phyloP scores from a whole-genome alignment of 1,140 invertebrate genomes.

The Eriocheir sinensis region DNA sequence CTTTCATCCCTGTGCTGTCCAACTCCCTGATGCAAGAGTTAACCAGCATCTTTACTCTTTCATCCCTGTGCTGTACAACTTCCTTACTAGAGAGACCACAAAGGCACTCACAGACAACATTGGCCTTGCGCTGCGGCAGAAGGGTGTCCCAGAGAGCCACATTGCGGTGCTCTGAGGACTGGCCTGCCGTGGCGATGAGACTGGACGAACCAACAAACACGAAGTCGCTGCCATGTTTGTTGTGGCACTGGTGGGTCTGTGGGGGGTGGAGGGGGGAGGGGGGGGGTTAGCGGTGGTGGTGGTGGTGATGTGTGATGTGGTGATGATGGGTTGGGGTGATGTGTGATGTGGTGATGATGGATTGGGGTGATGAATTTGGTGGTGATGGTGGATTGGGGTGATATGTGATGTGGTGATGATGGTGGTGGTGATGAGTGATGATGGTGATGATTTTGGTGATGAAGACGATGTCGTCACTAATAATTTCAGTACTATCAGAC shows the following conservation, averaged over 20 bases:
- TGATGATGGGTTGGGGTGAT: not conserved
- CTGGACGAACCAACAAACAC: slow-evolving; percentile 98
- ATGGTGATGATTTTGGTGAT: no score
- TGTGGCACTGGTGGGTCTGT: slow-evolving; percentile 97
- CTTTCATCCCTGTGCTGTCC: no score
- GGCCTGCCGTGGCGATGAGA: slow-evolving; percentile 97
- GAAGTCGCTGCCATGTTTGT: slow-evolving; percentile 98
- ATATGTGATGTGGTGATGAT: not conserved
- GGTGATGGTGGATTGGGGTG: no score
- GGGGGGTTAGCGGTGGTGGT: not conserved
- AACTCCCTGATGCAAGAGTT: no score
- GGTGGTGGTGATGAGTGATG: no score
- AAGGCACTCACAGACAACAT: slow-evolving; percentile 87
- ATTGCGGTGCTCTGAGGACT: slow-evolving; percentile 97
- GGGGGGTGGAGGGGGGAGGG: not conserved
- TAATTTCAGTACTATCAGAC: no score
- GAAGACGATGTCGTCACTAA: no score
- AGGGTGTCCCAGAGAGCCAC: slow-evolving; percentile 99
- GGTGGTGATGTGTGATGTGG: no score
- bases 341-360: no score
- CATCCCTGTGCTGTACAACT: no score
- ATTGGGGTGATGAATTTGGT: not conserved
- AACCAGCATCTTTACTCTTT: no score
- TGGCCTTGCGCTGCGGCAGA: slow-evolving; percentile 95
- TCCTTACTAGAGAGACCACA: no score